A percentile compares a stretch with the other conserved stretches of the same genome.
phyloP scores from a whole-genome alignment of 2,888 invertebrate species.

The Dione vanillae region DNA sequence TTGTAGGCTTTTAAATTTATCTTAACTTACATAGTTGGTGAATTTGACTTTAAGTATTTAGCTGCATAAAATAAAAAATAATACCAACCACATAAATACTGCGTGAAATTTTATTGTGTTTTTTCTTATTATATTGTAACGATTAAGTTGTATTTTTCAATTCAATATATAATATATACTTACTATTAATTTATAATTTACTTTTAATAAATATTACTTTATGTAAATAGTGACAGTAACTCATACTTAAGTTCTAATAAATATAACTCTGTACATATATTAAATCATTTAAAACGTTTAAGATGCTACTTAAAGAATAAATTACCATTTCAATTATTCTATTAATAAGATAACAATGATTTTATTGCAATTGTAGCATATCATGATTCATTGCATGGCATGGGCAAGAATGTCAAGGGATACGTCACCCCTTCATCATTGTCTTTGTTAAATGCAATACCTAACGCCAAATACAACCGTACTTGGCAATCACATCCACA shows the following conservation, averaged over 20 bases:
- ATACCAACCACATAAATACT: not conserved
- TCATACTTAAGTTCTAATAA: not conserved
- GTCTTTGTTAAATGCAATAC: too few relatives aligned
- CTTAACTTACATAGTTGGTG: not conserved
- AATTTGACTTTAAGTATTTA: not conserved
- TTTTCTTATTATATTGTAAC: slow-evolving; percentile 10
- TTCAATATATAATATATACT: not conserved
- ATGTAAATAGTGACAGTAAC: not conserved
- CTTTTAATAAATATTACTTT: not conserved
- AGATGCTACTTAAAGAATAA: not conserved
- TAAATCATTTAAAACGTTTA: not conserved
- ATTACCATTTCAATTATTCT: not conserved
- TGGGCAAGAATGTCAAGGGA: too few relatives aligned
- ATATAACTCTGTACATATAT: not conserved
- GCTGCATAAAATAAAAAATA: not conserved
- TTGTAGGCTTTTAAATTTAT: too few relatives aligned
- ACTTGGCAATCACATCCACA: too few relatives aligned
- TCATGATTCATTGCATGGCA: too few relatives aligned
- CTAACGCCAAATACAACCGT: too few relatives aligned
- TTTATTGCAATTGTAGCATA: too few relatives aligned
- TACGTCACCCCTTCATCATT: too few relatives aligned
- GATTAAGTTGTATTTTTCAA: not conserved
- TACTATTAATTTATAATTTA: not conserved
- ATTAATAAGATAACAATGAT: too few relatives aligned
- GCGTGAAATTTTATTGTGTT: not conserved